Evolutionary conservation across 2,888 invertebrate genomes (phyloP).

Genomic region (Drosophila helvetica): DNA sequence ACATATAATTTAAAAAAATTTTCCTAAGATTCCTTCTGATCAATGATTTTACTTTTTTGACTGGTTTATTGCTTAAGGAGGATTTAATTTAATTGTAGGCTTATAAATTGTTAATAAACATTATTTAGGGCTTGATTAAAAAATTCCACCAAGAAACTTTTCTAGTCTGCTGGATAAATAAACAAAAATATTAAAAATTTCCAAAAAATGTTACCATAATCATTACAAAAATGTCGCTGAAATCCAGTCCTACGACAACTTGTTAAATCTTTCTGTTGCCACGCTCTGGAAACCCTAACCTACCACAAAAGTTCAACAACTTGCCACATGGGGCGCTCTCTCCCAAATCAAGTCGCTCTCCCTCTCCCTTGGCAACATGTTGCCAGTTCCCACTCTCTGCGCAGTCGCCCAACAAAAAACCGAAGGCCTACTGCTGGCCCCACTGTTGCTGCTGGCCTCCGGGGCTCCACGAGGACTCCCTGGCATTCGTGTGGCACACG

Average conservation of each 20-base stretch:
- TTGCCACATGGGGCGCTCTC: background rate
- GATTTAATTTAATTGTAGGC: too few relatives aligned
- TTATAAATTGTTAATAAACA: too few relatives aligned
- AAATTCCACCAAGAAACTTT: background rate
- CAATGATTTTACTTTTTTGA: too few relatives aligned
- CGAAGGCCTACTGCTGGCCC: background rate
- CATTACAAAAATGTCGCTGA: background rate
- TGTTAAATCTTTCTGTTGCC: background rate
- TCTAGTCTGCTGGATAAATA: background rate
- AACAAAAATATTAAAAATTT: background rate
- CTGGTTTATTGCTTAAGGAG: too few relatives aligned
- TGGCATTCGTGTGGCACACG: constrained; percentile 20
- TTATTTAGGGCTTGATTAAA: too few relatives aligned
- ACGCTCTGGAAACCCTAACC: constrained; percentile 52
- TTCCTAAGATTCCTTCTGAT: too few relatives aligned
- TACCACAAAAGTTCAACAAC: constrained; percentile 48
- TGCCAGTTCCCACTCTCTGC: constrained; percentile 31
- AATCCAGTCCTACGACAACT: constrained; percentile 26
- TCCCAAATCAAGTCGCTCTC: background rate
- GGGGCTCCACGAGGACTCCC: constrained; percentile 2
- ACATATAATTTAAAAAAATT: too few relatives aligned
- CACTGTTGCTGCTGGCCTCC: background rate
- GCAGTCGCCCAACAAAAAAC: constrained; percentile 20
- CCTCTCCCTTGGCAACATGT: constrained; percentile 58
- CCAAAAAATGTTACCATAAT: background rate